A percentile compares a stretch with the other conserved stretches of the same genome.
These are phyloP conservation scores for Limnodromus scolopaceus DNA, from an alignment of 2,797 vertebrate genomes.

Conservation along the genomic window DNA sequence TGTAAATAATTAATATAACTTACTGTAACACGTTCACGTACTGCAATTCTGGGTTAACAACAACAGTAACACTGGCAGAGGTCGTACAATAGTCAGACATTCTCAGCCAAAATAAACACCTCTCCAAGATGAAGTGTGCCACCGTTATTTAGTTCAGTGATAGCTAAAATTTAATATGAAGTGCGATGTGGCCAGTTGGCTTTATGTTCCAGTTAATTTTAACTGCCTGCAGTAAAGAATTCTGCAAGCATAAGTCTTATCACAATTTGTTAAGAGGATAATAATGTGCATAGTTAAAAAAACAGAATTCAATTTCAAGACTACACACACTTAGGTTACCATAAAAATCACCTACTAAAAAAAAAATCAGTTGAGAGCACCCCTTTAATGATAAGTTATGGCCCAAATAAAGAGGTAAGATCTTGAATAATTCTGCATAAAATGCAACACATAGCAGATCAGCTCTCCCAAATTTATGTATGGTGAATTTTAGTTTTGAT, in stretches of 20 bases:
- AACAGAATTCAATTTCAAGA: neutral
- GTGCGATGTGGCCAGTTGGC: neutral
- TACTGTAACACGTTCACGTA: neutral
- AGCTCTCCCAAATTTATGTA: neutral
- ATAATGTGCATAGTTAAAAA: neutral
- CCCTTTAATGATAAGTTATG: neutral
- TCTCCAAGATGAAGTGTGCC: neutral
- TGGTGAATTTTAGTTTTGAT: neutral
- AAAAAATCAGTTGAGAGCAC: neutral
- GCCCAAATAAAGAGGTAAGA: neutral
- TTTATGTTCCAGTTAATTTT: neutral
- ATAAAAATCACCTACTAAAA: slow-evolving; percentile 17
- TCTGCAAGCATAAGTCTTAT: neutral
- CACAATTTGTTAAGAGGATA: neutral
- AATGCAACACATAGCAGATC: neutral
- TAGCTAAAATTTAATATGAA: neutral
- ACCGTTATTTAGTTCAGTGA: neutral
- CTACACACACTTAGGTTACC: neutral
- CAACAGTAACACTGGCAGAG: neutral
- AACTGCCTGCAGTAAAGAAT: neutral
- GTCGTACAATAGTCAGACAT: neutral
- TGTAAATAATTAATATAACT: neutral
- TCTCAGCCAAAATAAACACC: neutral
- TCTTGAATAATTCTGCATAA: neutral
- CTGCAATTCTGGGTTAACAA: neutral